Evolutionary conservation across 2,797 vertebrate species (phyloP).

Genomic region (Melopsittacus undulatus): DNA sequence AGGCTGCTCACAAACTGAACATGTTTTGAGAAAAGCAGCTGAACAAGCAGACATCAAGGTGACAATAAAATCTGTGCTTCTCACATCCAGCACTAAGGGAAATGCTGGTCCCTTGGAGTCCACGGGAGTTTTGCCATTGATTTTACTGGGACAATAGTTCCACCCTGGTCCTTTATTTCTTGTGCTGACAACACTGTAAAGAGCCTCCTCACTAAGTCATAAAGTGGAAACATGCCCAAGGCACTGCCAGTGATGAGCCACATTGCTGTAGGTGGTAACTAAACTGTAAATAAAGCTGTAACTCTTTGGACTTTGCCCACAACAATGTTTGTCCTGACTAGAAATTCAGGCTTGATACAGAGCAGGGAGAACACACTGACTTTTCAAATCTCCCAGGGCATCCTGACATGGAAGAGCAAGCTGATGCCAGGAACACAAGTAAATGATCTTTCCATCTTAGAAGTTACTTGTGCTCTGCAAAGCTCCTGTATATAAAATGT

Average conservation of each 20-base stretch:
- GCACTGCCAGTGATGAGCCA: conserved; percentile 11
- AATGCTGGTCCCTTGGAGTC: neutral
- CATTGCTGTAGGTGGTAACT: conserved; percentile 13
- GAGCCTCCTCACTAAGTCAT: neutral
- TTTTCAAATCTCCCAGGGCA: conserved; percentile 20
- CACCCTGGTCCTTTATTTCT: neutral
- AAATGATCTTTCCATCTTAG: neutral
- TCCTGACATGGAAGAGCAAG: conserved; percentile 27
- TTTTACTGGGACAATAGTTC: neutral
- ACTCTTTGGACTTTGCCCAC: conserved; percentile 12
- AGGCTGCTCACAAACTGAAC: neutral
- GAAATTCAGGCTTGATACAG: conserved; percentile 1
- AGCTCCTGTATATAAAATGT: neutral
- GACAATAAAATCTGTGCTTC: neutral
- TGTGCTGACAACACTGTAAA: neutral
- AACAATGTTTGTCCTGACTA: neutral
- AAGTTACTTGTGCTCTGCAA: neutral
- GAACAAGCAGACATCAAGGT: neutral
- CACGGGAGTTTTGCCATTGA: neutral
- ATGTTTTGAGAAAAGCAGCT: neutral
- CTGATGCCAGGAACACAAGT: conserved; percentile 1
- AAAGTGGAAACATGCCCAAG: conserved; percentile 1
- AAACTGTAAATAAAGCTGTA: conserved; percentile 57
- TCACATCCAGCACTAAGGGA: neutral
- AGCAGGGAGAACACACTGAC: conserved; percentile 20